A percentile compares a stretch with the other conserved stretches of the same genome.
phyloP scores from a whole-genome alignment of 64 coral and sea anemone genomes.

The Actinia equina region DNA sequence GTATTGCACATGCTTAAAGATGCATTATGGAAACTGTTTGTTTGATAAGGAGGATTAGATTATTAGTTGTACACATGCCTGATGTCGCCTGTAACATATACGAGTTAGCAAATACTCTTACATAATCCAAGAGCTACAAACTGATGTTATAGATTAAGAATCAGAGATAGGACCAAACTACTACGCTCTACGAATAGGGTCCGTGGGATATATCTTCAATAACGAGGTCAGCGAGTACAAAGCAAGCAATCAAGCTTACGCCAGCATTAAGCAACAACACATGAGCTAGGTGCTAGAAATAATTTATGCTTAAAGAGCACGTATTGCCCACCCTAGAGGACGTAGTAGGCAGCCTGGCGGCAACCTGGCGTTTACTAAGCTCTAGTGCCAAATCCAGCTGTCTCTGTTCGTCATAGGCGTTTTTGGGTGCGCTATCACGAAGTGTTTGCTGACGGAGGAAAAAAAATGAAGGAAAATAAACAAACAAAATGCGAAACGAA shows the following conservation, averaged over 20 bases:
- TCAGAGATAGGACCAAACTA: too few relatives aligned
- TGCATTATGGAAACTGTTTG: not conserved
- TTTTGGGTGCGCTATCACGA: conserved; percentile 51
- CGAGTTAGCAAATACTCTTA: too few relatives aligned
- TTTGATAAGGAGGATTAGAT: not conserved
- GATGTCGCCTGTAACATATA: not conserved
- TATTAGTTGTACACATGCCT: not conserved
- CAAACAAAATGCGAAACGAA: conserved; percentile 24
- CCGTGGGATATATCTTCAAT: too few relatives aligned
- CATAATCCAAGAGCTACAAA: not conserved
- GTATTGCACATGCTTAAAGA: not conserved
- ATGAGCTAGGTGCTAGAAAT: not conserved
- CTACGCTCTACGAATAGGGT: too few relatives aligned
- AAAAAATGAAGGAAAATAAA: conserved; percentile 37
- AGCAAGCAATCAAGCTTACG: too few relatives aligned
- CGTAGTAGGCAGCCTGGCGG: not conserved
- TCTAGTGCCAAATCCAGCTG: conserved; percentile 47
- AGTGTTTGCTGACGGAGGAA: conserved; percentile 5
- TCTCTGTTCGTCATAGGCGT: conserved; percentile 41
- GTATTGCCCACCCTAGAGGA: conserved; percentile 46
- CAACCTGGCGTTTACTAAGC: conserved; percentile 55
- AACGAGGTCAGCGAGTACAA: too few relatives aligned
- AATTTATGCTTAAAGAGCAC: not conserved
- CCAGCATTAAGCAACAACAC: too few relatives aligned
- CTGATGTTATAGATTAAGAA: too few relatives aligned